Percentiles rank a stretch among this genome's conserved stretches.
Conservation (phyloP, 1,140 invertebrate genomes). For the Dolichoris vasculosae region DNA sequence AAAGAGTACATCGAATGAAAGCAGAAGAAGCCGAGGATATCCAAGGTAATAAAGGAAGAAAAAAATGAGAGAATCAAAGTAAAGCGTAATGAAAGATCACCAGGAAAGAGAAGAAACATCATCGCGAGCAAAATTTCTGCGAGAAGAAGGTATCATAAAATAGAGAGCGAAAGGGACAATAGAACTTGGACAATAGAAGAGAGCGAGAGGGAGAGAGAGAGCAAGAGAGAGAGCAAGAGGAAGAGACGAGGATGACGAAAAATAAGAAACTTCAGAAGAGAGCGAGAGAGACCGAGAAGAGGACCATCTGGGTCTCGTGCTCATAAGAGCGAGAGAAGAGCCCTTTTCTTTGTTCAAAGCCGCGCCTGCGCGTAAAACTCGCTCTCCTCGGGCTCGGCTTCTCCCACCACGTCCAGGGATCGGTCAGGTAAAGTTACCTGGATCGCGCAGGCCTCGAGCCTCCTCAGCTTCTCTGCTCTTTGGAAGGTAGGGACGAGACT, state of each 20-base stretch:
- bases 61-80: constrained; percentile 28
- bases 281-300: constrained; percentile 24
- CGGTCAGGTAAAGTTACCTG: constrained; percentile 50
- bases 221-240: not conserved
- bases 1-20: not conserved
- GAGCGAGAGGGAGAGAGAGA: not conserved
- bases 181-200: not conserved
- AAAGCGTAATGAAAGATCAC: constrained; percentile 47
- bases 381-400: constrained; percentile 2
- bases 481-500: not conserved
- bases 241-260: not conserved
- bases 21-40: not conserved
- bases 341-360: constrained; percentile 42
- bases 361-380: constrained; percentile 34
- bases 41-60: constrained; percentile 15
- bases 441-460: not conserved
- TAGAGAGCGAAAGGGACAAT: constrained; percentile 14
- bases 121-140: constrained; percentile 37
- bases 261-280: not conserved
- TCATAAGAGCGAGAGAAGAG: constrained; percentile 14
- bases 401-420: not conserved
- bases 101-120: constrained; percentile 17
- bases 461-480: not conserved
- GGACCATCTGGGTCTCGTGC: constrained; percentile 46
- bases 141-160: constrained; percentile 12